Evolutionary conservation across 2,113 vertebrate genomes (phyloP), one percentile per base, ranked within the genome.

Genomic region (Sitta europaea): DNA sequence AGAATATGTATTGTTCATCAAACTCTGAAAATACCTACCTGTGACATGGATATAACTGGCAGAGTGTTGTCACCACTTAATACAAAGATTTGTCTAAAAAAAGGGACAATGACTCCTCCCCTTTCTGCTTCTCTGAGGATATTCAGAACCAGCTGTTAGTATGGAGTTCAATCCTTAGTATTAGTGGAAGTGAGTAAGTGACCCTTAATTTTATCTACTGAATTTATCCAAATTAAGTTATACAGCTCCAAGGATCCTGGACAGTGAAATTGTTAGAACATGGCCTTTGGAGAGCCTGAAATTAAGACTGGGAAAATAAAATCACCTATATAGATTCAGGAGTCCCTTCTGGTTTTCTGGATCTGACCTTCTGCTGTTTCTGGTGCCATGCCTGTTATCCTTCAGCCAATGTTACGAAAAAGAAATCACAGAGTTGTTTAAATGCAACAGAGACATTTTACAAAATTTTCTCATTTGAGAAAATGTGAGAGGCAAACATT

Each of bases 211-310:
- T 92, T 79, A 43, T 61, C 25, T 57, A 24, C 31, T 61, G 48
- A 90, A 68, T 22, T 82, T 79, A 15, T 57, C 28, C 23, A 82
- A 85, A 88, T 90, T 78, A 63, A 75, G 48, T 92, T 67, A 68
- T 72, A 55, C 43, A 79, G 45, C 51, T 87, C 29, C 57, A 31
- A 38, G 23, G 47, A 54, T 38, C n/a, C 82, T 36, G 22, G 58
- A n/a, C 36, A 79, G 48, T 25, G 48, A 91, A 85, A 63, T 88
- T 76, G 14, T 90, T 93, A 86, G 61, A 61, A 80, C 33, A 7
- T 82, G 70, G 66, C 70, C 58, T 82, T 95, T 91, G 84, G 61
- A 89, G 70, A 85, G 61, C 77, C 80, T 87, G 73, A 91, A 92
- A 85, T 87, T 87, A 45, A 94, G 80, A 91, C 74, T 62, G 25